Base-by-base conservation (phyloP, 2,797 vertebrate species). In the Labeo calbasu region DNA sequence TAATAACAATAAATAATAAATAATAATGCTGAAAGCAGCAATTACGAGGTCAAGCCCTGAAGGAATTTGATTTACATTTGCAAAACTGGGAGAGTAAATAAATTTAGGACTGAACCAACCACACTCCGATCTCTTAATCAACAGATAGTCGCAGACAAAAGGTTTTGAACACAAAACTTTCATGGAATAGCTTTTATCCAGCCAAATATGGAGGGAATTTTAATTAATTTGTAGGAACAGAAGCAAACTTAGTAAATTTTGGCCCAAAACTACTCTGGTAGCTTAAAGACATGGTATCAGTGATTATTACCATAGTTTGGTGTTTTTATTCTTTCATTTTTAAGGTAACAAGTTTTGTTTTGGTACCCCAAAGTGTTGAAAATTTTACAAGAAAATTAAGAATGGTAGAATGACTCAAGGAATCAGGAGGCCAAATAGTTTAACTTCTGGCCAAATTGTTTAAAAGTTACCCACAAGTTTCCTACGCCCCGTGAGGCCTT, bases 1-100 rank as follows among this genome's bases (percentile, higher is more conserved):
- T 28, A 17, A 51, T 21, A n/a, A 5, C 10, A 77, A 77, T 77
- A 69, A 80, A 32, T 15, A 23, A 12, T 25, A 81, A 57, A 70
- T 43, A 80, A 50, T 9, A 19, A 13, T 19, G 4, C 36, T 59
- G 23, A 17, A 48, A 25, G 43, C 13, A 57, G 15, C 66, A 57
- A 55, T 70, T 21, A 51, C 40, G 12, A 43, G 14, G 32, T 15
- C 15, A 46, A 57, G 23, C 15, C 48, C 40, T 50, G 40, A 57
- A 28, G 7, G 8, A 46, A n/a, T 61, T 50, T 48, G 19, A 81
- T 46, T 25, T 4, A 32, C 53, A 59, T 48, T 71, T 17, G 66
- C 17, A 59, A 70, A 80, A 70, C 32, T 43, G 36, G 32, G 14
- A 10, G n/a, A 76, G 32, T 36, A 32, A 32, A 32, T 36, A 36